These are phyloP conservation scores for Distichodus sexfasciatus DNA, from an alignment of 2,797 vertebrate genomes.

Conservation along the genomic window DNA sequence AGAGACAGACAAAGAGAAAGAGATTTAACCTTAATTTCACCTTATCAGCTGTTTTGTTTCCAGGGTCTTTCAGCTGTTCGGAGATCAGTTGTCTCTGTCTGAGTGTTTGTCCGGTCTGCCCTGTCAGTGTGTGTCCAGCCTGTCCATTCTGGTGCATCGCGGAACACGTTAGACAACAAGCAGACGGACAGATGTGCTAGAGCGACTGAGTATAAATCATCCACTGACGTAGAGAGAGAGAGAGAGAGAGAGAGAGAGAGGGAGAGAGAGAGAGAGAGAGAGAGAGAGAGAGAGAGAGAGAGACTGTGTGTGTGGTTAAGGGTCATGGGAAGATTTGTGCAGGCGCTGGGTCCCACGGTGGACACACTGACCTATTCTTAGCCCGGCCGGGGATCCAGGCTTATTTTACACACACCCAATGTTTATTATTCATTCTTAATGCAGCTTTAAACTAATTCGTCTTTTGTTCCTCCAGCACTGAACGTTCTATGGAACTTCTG, in stretches of 20 bases:
- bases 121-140: too few relatives aligned
- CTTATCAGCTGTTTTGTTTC: too few relatives aligned
- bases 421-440: background rate
- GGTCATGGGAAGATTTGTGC: constrained; percentile 74
- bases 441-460: background rate
- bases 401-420: constrained; percentile 35
- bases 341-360: constrained; percentile 68
- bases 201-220: constrained; percentile 63
- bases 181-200: constrained; percentile 34
- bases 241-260: background rate
- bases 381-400: constrained; percentile 31
- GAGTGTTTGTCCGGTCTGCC: too few relatives aligned
- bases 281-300: constrained; percentile 8
- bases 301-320: constrained; percentile 30
- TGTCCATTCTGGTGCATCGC: too few relatives aligned
- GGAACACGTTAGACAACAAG: too few relatives aligned
- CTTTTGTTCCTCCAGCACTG: background rate
- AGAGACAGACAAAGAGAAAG: too few relatives aligned
- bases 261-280: background rate
- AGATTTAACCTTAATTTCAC: too few relatives aligned
- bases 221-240: constrained; percentile 58
- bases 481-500: background rate
- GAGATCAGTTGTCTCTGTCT: too few relatives aligned
- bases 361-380: constrained; percentile 46
- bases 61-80: too few relatives aligned